Base-by-base conservation (phyloP, 2,113 vertebrate species). In the Gymnobelideus leadbeateri region DNA sequence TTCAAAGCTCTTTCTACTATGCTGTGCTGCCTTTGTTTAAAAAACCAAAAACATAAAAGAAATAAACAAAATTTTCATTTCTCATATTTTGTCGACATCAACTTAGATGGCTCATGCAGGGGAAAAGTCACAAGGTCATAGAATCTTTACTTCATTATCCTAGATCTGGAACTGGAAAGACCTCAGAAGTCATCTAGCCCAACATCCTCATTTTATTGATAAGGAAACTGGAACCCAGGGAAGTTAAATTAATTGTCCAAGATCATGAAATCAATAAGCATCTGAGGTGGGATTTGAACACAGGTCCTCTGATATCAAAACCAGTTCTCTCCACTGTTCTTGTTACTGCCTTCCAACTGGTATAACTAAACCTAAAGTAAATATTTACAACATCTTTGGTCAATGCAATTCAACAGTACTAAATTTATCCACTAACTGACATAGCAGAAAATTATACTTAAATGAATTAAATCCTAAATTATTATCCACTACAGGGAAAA, bases 41-140 rank as follows among this genome's bases (percentile, higher is more conserved):
- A 77, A 28, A 14, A 37, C 37, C 28, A 68, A 37, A 68, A 31
- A 31, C 26, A 57, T 3, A 68, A 68, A 68, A 68, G 57, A 68
- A 37, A 68, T 92, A 91, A 96, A 31, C 14, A 52, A 94, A 51
- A 46, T 92, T 43, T 90, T 91, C 31, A 94, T 93, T 93, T 91
- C 55, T 94, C 94, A 93, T 53, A 93, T 43, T 37, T 68, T 68
- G 57, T 68, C 28, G 11, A 92, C 95, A 89, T 89, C 11, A 19
- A 31, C 19, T 93, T 96, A 94, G 51, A 61, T 37, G n/a, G n/a
- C 21, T 92, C 93, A 47, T 96, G 6, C 31, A 94, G 28, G 6
- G 28, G 24, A 91, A 93, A 93, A 37, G 0, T 55, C 84, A 68
- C 28, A 14, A 12, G 10, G 31, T 31, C 57, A 37, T 68, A 68